phyloP scores from a whole-genome alignment of 2,797 vertebrate genomes.

The Ispidina picta region DNA sequence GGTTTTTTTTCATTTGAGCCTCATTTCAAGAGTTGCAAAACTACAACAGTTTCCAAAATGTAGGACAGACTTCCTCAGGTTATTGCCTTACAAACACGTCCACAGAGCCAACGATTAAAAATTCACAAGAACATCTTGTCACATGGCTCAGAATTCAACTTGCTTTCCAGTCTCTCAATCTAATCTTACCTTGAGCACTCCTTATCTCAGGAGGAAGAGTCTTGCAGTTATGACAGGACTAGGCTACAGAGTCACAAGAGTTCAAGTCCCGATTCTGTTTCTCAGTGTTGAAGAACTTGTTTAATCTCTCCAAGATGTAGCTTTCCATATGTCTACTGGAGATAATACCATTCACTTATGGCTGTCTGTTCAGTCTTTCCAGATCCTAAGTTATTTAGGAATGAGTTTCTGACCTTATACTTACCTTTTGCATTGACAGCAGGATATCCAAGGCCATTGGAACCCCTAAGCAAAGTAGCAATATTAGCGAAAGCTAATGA shows the following conservation, averaged over 20 bases:
- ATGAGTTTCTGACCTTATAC: not conserved
- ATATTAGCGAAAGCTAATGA: not conserved
- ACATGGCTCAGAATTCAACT: not conserved
- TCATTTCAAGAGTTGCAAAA: conserved; percentile 55
- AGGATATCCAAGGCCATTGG: not conserved
- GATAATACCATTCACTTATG: not conserved
- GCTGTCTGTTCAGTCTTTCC: not conserved
- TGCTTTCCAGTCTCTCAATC: not conserved
- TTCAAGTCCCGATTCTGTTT: not conserved
- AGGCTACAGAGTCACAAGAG: not conserved
- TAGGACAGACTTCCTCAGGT: conserved; percentile 62
- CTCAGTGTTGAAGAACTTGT: not conserved
- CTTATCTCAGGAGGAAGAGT: conserved; percentile 8
- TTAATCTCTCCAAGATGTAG: not conserved
- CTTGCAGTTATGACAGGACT: not conserved
- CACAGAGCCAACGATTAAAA: conserved; percentile 43
- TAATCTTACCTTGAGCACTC: conserved; percentile 61
- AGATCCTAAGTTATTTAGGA: not conserved
- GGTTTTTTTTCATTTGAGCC: conserved; percentile 61
- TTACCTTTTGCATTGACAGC: not conserved
- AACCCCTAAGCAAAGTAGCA: not conserved
- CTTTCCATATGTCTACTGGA: not conserved
- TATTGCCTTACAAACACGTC: conserved; percentile 28
- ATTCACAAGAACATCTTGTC: conserved; percentile 64
- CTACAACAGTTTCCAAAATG: conserved; percentile 28